A percentile compares a stretch with the other conserved stretches of the same genome.
phyloP scores from a whole-genome alignment of 2,113 vertebrate species.

The Lota lota region DNA sequence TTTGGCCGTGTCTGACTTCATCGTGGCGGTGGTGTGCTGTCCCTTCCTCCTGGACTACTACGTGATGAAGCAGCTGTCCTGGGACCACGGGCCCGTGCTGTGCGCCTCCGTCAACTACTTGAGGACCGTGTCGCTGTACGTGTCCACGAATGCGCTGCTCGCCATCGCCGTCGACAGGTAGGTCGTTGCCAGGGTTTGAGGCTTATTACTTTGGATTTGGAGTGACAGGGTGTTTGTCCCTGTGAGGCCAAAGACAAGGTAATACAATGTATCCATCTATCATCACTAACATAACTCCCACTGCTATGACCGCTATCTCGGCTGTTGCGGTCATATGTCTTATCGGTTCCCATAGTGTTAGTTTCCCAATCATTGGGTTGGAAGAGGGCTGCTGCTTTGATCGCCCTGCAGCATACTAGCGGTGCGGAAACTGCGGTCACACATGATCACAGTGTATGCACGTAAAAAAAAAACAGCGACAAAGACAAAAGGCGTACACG shows the following conservation, averaged over 20 bases:
- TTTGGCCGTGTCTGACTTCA: constrained; percentile 92
- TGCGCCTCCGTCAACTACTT: constrained; percentile 93
- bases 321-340: too few relatives aligned
- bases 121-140: constrained; percentile 87
- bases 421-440: too few relatives aligned
- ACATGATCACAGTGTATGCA: too few relatives aligned
- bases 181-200: constrained; percentile 28
- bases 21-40: constrained; percentile 93
- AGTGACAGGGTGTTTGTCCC: neutral
- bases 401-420: too few relatives aligned
- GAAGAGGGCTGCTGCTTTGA: too few relatives aligned
- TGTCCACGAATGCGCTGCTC: constrained; percentile 93
- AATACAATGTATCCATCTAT: too few relatives aligned
- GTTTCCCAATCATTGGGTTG: too few relatives aligned
- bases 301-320: too few relatives aligned
- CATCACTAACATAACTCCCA: too few relatives aligned
- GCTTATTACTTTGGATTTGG: neutral
- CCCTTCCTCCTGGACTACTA: constrained; percentile 98
- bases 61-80: constrained; percentile 89
- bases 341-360: too few relatives aligned
- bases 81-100: constrained; percentile 87
- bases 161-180: constrained; percentile 96
- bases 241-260: neutral
- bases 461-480: too few relatives aligned
- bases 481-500: too few relatives aligned